These are phyloP conservation scores for Lethrus apterus DNA, from an alignment of 1,140 invertebrate genomes.

Conservation along the genomic window DNA sequence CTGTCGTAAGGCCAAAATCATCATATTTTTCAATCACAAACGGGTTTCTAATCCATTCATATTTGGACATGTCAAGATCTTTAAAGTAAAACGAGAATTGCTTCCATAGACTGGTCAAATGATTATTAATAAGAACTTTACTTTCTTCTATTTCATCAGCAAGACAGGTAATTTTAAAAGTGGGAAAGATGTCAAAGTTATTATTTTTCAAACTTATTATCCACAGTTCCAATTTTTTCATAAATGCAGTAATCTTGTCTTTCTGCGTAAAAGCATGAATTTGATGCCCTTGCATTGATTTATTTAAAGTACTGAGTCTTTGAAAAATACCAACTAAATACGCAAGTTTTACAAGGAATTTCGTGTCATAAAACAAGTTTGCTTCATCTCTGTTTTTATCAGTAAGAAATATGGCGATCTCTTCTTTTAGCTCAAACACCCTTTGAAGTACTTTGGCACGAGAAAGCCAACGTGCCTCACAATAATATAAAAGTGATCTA, in stretches of 20 bases:
- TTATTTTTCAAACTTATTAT: slow-evolving; percentile 18
- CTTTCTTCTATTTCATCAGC: slow-evolving; percentile 22
- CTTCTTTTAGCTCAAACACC: slow-evolving; percentile 23
- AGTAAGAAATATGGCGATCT: slow-evolving; percentile 7
- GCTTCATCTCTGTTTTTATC: slow-evolving; percentile 14
- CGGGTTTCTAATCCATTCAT: slow-evolving; percentile 17
- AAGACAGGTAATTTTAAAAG: slow-evolving; percentile 18
- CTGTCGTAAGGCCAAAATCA: slow-evolving; percentile 17
- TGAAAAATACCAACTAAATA: slow-evolving; percentile 20
- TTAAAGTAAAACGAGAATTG: slow-evolving; percentile 22
- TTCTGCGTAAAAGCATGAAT: slow-evolving; percentile 19
- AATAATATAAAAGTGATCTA: slow-evolving; percentile 20
- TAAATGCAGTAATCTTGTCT: slow-evolving; percentile 18
- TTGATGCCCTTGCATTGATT: slow-evolving; percentile 21
- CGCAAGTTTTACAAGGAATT: slow-evolving; percentile 19
- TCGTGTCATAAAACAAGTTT: slow-evolving; percentile 12
- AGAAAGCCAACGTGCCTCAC: slow-evolving; percentile 19
- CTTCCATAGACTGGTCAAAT: slow-evolving; percentile 17
- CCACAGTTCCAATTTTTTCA: slow-evolving; percentile 18
- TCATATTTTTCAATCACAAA: slow-evolving; percentile 20
- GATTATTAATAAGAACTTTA: slow-evolving; percentile 22
- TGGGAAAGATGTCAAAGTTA: slow-evolving; percentile 19
- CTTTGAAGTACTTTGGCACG: slow-evolving; percentile 20
- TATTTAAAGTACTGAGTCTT: slow-evolving; percentile 21
- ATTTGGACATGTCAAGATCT: slow-evolving; percentile 19